Percentiles rank a stretch among this genome's conserved stretches.
These are phyloP conservation scores for Melospiza melodia DNA, from an alignment of 2,113 vertebrate genomes.

Conservation along the genomic window DNA sequence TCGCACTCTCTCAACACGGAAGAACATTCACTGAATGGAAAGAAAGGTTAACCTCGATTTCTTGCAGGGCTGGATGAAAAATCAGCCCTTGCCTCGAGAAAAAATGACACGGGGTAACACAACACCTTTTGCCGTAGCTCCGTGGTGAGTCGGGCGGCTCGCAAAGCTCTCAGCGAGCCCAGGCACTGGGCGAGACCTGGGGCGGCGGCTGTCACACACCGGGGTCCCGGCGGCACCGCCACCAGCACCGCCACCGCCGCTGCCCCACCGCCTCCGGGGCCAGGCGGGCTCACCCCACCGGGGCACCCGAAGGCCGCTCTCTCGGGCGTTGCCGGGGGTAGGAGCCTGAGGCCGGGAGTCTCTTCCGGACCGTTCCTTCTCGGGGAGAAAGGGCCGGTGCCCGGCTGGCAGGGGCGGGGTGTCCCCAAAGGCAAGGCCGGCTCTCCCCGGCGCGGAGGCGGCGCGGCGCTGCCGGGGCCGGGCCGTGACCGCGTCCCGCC, in stretches of 20 bases:
- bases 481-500: neutral
- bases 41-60: neutral
- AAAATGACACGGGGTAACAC: neutral
- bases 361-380: neutral
- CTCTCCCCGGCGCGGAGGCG: neutral
- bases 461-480: neutral
- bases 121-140: neutral
- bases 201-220: neutral
- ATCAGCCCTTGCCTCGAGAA: neutral
- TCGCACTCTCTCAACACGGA: neutral
- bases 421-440: neutral
- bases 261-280: neutral
- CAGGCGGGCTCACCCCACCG: neutral
- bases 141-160: neutral
- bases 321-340: neutral
- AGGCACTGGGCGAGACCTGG: too few species aligned
- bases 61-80: neutral
- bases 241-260: neutral
- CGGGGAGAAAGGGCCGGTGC: rapidly evolving
- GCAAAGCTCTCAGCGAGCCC: neutral
- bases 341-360: neutral
- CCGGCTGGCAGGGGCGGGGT: neutral
- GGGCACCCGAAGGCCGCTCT: neutral
- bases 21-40: neutral
- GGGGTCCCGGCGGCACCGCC: neutral